phyloP scores from a whole-genome alignment of 2,797 vertebrate genomes.

The Sphenopsis melanotis region DNA sequence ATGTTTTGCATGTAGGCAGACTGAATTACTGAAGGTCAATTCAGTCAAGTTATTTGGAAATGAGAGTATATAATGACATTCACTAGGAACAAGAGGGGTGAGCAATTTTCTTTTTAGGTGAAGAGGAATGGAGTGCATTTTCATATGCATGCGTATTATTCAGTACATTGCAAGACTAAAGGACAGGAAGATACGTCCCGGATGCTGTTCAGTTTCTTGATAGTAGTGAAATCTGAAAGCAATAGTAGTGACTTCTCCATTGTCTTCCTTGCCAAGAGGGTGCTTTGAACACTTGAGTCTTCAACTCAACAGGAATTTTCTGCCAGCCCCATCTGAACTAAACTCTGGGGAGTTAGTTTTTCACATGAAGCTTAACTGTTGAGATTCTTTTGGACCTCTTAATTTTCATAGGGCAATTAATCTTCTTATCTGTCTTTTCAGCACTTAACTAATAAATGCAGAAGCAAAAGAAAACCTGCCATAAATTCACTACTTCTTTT shows the following conservation, averaged over 20 bases:
- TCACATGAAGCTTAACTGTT: background rate
- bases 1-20: background rate
- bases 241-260: background rate
- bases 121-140: background rate
- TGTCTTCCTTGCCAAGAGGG: background rate
- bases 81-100: background rate
- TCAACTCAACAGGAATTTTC: background rate
- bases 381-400: background rate
- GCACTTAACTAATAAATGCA: background rate
- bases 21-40: slow-evolving; percentile 11
- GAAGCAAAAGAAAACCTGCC: background rate
- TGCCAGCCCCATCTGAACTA: background rate
- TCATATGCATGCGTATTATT: background rate
- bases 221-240: background rate
- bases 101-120: background rate
- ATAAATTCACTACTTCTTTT: background rate
- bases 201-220: background rate
- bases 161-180: background rate
- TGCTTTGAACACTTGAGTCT: background rate
- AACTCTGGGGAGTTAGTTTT: background rate
- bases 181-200: background rate
- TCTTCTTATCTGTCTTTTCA: background rate
- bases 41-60: slow-evolving; percentile 46
- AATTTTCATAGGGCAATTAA: background rate
- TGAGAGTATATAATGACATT: background rate